A percentile compares a stretch with the other conserved stretches of the same genome.
These are phyloP conservation scores for Otocyon megalotis DNA, from an alignment of 2,113 vertebrate genomes.

Conservation along the genomic window DNA sequence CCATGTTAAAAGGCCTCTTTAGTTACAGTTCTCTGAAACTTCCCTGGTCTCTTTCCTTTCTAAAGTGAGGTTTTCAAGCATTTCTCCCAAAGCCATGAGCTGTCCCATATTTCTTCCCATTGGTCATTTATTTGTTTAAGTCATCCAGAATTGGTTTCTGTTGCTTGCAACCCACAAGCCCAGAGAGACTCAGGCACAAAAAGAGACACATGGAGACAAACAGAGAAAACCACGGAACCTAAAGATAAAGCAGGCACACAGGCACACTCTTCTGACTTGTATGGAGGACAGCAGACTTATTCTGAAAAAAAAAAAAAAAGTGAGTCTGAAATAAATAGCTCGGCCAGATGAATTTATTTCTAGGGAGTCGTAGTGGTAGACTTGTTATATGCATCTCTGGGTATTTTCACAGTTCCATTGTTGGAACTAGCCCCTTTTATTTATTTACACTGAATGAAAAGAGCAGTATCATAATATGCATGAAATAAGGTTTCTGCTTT, in stretches of 20 bases:
- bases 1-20: background rate
- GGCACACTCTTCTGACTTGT: slow-evolving; percentile 35
- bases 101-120: background rate
- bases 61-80: background rate
- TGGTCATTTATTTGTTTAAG: background rate
- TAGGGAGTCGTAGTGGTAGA: background rate
- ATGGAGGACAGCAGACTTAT: slow-evolving; percentile 34
- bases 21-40: background rate
- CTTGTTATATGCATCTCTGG: slow-evolving; percentile 53
- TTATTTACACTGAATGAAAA: slow-evolving; percentile 66
- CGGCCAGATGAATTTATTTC: slow-evolving; percentile 64
- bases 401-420: slow-evolving; percentile 63
- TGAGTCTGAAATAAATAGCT: slow-evolving; percentile 58
- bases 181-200: slow-evolving; percentile 20
- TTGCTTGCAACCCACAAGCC: background rate
- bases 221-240: background rate
- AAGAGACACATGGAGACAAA: background rate
- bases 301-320: background rate
- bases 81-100: background rate
- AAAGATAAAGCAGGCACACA: background rate
- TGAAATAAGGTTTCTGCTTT: slow-evolving; percentile 66
- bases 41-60: background rate
- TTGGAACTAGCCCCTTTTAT: slow-evolving; percentile 66
- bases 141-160: background rate
- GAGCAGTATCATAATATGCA: slow-evolving; percentile 58